Base-by-base conservation (phyloP, 1,140 invertebrate genomes). In the Gonatopus flavifemur region DNA sequence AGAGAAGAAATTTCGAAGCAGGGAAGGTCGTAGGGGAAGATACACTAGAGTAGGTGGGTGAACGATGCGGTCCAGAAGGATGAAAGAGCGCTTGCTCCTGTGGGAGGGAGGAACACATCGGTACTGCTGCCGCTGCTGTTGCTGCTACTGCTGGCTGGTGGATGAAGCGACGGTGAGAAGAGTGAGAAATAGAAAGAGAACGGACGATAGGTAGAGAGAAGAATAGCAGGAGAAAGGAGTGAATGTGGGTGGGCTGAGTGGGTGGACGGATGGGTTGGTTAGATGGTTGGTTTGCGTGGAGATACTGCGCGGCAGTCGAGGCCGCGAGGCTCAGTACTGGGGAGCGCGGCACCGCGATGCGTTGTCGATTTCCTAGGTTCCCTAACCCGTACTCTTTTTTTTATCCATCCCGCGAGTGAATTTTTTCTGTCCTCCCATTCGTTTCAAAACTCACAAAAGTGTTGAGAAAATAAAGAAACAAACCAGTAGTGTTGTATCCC, bases 291-390 rank as follows among this genome's bases (percentile, higher is more conserved):
- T 70, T 74, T 73, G 73, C 72, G 71, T 74, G 66, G 65, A 66
- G 59, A 54, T 62, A 62, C 63, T 78, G 76, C 74, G 75, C 75
- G 66, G 53, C 67, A 67, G 66, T 64, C 66, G 70, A 72, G 68
- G 67, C 65, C 65, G 66, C 67, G 59, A 66, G 66, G 66, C 66
- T 72, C 67, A 76, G 73, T 75, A 69, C 69, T 70, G 59, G 67
- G 56, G 64, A 73, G 64, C 68, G 70, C 69, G 67, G 68, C 70
- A 63, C 56, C 72, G 72, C 67, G 73, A 76, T 76, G 76, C 69
- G 69, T 76, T 64, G 70, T n/a, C n/a, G n/a, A n/a, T n/a, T n/a
- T n/a, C n/a, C n/a, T n/a, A n/a, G n/a, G n/a, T n/a, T n/a, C n/a
- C n/a, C n/a, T n/a, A n/a, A n/a, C n/a, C n/a, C n/a, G n/a, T n/a